phyloP scores from a whole-genome alignment of 2,888 invertebrate species.

The Eretmocerus hayati region DNA sequence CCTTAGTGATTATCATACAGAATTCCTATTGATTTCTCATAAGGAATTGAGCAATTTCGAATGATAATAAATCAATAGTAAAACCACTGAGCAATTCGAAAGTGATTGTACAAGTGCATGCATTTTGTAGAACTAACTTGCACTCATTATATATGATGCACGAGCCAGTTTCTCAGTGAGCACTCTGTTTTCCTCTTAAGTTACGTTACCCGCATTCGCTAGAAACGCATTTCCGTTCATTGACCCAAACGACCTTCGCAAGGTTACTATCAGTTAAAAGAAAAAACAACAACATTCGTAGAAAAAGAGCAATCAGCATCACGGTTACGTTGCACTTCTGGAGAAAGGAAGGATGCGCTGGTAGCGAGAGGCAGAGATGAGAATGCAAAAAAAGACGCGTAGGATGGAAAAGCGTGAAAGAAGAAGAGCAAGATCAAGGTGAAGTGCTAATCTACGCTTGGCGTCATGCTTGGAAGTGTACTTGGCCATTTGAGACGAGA shows the following conservation, averaged over 20 bases:
- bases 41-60: no score
- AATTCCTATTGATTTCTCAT: no score
- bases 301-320: neutral
- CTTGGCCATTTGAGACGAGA: constrained; percentile 16
- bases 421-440: constrained; percentile 23
- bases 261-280: constrained; percentile 34
- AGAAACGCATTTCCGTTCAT: constrained; percentile 36
- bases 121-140: no score
- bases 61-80: no score
- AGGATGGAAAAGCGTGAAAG: constrained; percentile 10
- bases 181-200: no score
- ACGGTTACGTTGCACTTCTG: constrained; percentile 8
- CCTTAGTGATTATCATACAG: no score
- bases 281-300: constrained; percentile 22
- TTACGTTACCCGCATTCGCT: no score
- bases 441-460: constrained; percentile 46
- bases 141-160: no score
- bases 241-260: constrained; percentile 47
- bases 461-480: constrained; percentile 44
- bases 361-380: constrained; percentile 28
- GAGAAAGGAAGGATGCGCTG: constrained; percentile 3
- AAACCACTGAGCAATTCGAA: no score
- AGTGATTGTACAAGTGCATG: no score
- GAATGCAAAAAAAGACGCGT: constrained; percentile 26
- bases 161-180: no score